phyloP scores from a whole-genome alignment of 2,888 invertebrate species.

The Erannis defoliaria region DNA sequence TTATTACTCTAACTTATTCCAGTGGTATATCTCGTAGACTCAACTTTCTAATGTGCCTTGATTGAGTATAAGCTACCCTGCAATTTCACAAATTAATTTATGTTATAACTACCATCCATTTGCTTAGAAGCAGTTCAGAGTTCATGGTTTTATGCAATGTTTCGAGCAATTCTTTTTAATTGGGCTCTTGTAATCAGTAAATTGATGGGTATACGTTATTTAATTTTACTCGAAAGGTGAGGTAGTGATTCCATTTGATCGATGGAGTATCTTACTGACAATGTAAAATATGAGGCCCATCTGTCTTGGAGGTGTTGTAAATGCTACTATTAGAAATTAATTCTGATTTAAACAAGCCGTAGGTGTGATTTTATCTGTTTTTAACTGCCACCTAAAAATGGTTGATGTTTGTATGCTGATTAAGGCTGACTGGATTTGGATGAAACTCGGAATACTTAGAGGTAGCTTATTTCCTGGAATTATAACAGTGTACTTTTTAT shows the following conservation, averaged over 20 bases:
- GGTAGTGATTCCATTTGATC: slow-evolving; percentile 29
- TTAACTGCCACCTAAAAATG: slow-evolving; percentile 20
- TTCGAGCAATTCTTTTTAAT: slow-evolving; percentile 59
- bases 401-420: neutral
- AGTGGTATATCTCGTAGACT: slow-evolving; percentile 38
- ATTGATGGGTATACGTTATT: slow-evolving; percentile 45
- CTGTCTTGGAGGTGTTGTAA: slow-evolving; percentile 44
- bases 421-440: no score
- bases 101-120: slow-evolving; percentile 56
- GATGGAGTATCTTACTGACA: slow-evolving; percentile 40
- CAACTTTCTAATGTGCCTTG: slow-evolving; percentile 62
- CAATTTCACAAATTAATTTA: slow-evolving; percentile 67
- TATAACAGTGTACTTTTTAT: no score
- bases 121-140: slow-evolving; percentile 65
- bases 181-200: slow-evolving; percentile 56
- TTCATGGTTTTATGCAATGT: slow-evolving; percentile 62
- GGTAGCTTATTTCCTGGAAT: no score
- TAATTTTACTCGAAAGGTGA: slow-evolving; percentile 50
- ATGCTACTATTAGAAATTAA: slow-evolving; percentile 34
- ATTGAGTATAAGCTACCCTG: slow-evolving; percentile 57
- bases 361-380: slow-evolving; percentile 28
- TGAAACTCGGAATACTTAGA: no score
- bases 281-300: slow-evolving; percentile 37
- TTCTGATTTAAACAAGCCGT: slow-evolving; percentile 36
- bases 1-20: slow-evolving; percentile 22